Evolutionary conservation across 2,797 vertebrate genomes (phyloP).

Genomic region (Galago senegalensis): DNA sequence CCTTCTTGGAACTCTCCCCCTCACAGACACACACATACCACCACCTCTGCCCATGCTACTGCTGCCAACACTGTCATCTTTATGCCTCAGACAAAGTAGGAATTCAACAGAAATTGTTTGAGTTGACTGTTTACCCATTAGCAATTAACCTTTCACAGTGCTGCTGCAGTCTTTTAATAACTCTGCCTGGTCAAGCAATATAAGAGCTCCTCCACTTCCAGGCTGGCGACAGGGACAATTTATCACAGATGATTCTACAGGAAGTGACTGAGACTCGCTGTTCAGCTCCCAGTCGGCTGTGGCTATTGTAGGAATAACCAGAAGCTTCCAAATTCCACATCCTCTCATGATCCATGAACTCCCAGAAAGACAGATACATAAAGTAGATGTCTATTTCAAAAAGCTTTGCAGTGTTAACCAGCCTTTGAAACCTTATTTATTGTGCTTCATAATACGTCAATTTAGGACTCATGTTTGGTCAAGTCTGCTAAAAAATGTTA

Average conservation of each 20-base stretch:
- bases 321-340: slow-evolving; percentile 70
- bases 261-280: slow-evolving; percentile 35
- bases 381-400: slow-evolving; percentile 82
- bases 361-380: slow-evolving; percentile 73
- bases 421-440: slow-evolving; percentile 87
- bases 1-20: neutral
- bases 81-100: slow-evolving; percentile 65
- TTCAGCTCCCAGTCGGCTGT: slow-evolving; percentile 5
- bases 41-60: neutral
- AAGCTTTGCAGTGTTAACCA: slow-evolving; percentile 81
- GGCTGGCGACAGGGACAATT: slow-evolving; percentile 24
- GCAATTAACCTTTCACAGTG: slow-evolving; percentile 67
- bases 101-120: slow-evolving; percentile 67
- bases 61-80: slow-evolving; percentile 56
- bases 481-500: slow-evolving; percentile 87
- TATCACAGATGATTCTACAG: slow-evolving; percentile 49
- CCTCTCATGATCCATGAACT: slow-evolving; percentile 77
- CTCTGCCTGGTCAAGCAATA: slow-evolving; percentile 18
- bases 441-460: slow-evolving; percentile 88
- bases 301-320: slow-evolving; percentile 76
- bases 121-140: slow-evolving; percentile 71
- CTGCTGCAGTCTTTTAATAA: slow-evolving; percentile 65
- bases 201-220: neutral
- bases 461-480: slow-evolving; percentile 85
- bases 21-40: neutral